Conservation (phyloP, 1,140 invertebrate species). For the Nixonia krombeini region DNA sequence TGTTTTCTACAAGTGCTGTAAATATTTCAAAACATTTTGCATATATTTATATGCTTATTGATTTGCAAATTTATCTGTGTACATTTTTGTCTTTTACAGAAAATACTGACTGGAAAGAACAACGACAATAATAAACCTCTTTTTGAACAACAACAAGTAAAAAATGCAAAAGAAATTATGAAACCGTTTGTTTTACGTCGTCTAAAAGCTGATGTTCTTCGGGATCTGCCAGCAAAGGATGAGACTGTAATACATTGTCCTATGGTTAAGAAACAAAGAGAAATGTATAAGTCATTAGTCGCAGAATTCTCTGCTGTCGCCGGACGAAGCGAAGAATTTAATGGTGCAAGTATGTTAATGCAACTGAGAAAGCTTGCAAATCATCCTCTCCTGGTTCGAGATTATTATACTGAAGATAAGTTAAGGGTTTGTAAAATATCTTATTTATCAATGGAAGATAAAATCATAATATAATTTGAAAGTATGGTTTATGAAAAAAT, state of each 20-base stretch:
- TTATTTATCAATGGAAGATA: too few relatives aligned
- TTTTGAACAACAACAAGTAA: conserved; percentile 91
- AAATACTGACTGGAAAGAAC: conserved; percentile 66
- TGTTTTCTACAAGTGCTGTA: conserved; percentile 84
- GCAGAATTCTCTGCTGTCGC: conserved; percentile 79
- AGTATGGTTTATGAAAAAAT: neutral
- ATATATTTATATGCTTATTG: too few relatives aligned
- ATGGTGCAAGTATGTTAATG: conserved; percentile 87
- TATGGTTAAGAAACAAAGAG: conserved; percentile 81
- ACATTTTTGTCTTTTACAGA: conserved; percentile 47
- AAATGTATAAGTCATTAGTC: conserved; percentile 83
- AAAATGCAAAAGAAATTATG: conserved; percentile 95
- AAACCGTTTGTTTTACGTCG: conserved; percentile 95
- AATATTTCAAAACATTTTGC: conserved; percentile 70
- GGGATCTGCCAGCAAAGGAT: conserved; percentile 85
- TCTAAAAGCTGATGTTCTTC: conserved; percentile 88
- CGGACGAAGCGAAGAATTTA: conserved; percentile 73
- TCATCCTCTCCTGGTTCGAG: conserved; percentile 87
- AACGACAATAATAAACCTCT: conserved; percentile 74
- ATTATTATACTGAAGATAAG: conserved; percentile 82
- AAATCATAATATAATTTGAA: neutral
- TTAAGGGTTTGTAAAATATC: conserved; percentile 69
- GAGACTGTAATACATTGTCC: conserved; percentile 77
- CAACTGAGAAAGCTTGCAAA: conserved; percentile 90
- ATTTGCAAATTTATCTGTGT: too few relatives aligned